These are phyloP conservation scores for Oostethus manadensis DNA, from an alignment of 2,113 vertebrate genomes.

Conservation along the genomic window DNA sequence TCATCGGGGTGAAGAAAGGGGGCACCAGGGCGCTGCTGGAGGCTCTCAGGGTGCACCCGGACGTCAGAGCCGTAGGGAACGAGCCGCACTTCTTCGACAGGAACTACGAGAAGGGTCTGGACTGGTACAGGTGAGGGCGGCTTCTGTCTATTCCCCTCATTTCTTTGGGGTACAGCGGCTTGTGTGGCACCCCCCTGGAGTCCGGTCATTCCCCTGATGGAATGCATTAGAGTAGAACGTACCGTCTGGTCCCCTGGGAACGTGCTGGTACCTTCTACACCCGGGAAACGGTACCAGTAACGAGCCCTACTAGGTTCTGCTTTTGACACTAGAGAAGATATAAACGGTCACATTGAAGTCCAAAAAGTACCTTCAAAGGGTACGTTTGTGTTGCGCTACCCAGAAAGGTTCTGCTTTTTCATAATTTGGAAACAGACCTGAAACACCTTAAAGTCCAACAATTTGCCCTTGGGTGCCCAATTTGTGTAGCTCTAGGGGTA, in stretches of 20 bases:
- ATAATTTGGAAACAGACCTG: background rate
- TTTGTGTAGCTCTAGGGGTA: background rate
- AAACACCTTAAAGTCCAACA: background rate
- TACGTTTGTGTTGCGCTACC: background rate
- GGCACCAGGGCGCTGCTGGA: conserved; percentile 92
- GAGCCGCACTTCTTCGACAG: conserved; percentile 98
- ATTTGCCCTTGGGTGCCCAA: background rate
- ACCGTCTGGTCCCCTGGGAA: too few relatives aligned
- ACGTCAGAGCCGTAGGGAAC: conserved; percentile 91
- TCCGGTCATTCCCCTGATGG: too few relatives aligned
- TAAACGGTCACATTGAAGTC: too few relatives aligned
- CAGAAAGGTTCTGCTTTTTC: background rate
- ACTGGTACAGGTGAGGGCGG: conserved; percentile 92
- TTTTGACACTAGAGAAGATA: too few relatives aligned
- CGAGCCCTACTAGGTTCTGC: too few relatives aligned
- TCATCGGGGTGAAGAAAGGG: conserved; percentile 97
- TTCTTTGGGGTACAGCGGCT: background rate
- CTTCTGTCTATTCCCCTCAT: background rate
- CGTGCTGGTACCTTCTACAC: too few relatives aligned
- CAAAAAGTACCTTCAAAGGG: background rate
- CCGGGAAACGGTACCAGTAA: too few relatives aligned
- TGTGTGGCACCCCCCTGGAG: too few relatives aligned
- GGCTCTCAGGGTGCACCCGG: conserved; percentile 90
- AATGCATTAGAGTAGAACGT: too few relatives aligned
- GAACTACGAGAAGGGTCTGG: conserved; percentile 93